A percentile compares a stretch with the other conserved stretches of the same genome.
Conservation (phyloP, 2,888 invertebrate species). For the Monopis laevigella region DNA sequence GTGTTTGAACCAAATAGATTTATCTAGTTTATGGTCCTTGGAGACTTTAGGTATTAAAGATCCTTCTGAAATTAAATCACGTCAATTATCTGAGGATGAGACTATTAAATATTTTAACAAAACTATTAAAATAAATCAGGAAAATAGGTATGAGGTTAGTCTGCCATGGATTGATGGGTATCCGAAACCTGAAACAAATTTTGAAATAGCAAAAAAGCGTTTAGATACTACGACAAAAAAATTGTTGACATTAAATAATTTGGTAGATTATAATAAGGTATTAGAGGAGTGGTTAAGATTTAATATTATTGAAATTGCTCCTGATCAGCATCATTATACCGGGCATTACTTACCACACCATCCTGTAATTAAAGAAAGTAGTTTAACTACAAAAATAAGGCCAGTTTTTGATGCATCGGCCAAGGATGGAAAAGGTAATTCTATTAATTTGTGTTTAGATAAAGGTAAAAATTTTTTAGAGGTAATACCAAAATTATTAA, state of each 20-base stretch:
- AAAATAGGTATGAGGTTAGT: slow-evolving; percentile 3
- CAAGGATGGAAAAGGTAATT: slow-evolving; percentile 17
- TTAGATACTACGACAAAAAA: slow-evolving; percentile 3
- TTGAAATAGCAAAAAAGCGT: background rate
- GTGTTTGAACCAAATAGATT: background rate
- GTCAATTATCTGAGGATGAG: background rate
- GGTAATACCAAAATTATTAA: slow-evolving; percentile 17
- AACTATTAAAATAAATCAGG: background rate
- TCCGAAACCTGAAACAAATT: background rate
- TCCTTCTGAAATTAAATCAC: background rate
- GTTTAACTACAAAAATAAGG: slow-evolving; percentile 23
- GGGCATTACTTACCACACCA: slow-evolving; percentile 23
- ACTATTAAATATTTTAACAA: background rate
- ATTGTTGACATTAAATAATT: background rate
- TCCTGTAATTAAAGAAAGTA: slow-evolving; percentile 21
- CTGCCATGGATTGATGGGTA: background rate
- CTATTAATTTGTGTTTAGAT: slow-evolving; percentile 26
- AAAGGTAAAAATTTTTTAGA: slow-evolving; percentile 25
- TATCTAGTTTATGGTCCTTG: slow-evolving; percentile 2
- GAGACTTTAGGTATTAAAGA: slow-evolving; percentile 6
- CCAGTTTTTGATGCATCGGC: slow-evolving; percentile 26
- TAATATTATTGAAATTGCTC: background rate
- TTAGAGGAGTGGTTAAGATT: background rate
- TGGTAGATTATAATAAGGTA: slow-evolving; percentile 6
- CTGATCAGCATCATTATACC: background rate